Base-by-base conservation (phyloP, 2,888 invertebrate genomes). In the Microctonus brassicae region DNA sequence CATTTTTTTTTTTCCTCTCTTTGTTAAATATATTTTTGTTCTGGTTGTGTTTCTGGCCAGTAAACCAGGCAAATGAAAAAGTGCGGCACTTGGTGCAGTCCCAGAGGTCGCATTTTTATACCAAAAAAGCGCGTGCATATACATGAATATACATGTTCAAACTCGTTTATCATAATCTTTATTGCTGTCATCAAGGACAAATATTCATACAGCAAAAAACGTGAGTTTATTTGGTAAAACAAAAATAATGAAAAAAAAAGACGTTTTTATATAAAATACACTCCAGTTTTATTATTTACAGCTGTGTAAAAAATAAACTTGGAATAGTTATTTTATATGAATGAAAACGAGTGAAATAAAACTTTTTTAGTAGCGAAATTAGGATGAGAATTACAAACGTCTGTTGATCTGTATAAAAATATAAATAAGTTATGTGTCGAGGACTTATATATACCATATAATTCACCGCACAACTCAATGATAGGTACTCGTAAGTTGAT, bases 121-220 rank as follows among this genome's bases (percentile, higher is more conserved):
- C 47, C 47, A 33, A 64, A 58, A 55, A 29, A 58, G 58, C 58
- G 73, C 78, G 73, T 75, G 79, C 75, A 75, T 74, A 76, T 17
- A 47, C 47, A 47, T 47, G 47, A 17, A 47, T 47, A 17, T 47
- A 47, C 47, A 47, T 20, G 47, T 7, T 17, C 47, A 47, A 47
- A 47, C 75, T 78, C 82, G 84, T 86, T 86, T 86, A 84, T 86
- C 84, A 86, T 85, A 86, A 83, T 83, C 83, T 85, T 86, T 84
- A 86, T 86, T 82, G 85, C 82, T 80, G 66, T 68, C 67, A 72
- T 69, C 57, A 63, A 62, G 58, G 55, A 53, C 68, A 70, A 47
- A 66, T 76, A 76, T 76, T 76, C 76, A 76, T 76, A 55, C 36
- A 64, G 53, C 47, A 53, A 69, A 53, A 69, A 78, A 77, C 75